phyloP scores from a whole-genome alignment of 2,888 invertebrate genomes.

The Lithophane socia region DNA sequence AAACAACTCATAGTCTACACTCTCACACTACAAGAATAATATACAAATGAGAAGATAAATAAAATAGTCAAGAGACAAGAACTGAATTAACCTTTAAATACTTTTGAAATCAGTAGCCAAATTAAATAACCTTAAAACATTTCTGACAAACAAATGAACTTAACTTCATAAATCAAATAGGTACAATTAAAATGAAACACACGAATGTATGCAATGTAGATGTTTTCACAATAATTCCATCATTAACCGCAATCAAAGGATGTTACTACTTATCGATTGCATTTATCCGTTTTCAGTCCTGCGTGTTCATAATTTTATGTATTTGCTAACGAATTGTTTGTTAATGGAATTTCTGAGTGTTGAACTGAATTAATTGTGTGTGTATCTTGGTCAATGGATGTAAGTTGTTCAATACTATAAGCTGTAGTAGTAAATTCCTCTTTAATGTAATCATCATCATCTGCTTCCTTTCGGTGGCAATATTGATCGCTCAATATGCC shows the following conservation, averaged over 20 bases:
- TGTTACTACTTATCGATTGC: conserved; percentile 58
- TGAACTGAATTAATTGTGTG: neutral
- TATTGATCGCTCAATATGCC: neutral
- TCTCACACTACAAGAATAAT: neutral
- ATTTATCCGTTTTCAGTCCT: conserved; percentile 47
- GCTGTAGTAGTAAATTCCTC: neutral
- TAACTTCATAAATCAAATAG: conserved; percentile 27
- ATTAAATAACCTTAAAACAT: neutral
- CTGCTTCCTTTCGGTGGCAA: neutral
- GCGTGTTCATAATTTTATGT: conserved; percentile 46
- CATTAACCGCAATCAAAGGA: conserved; percentile 49
- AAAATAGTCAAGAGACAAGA: neutral
- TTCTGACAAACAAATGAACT: neutral
- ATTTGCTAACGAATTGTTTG: conserved; percentile 34
- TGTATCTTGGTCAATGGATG: conserved; percentile 12
- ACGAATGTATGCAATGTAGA: conserved; percentile 28
- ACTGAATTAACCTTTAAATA: neutral
- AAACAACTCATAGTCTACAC: neutral
- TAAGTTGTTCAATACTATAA: neutral
- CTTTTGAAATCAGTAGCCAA: neutral
- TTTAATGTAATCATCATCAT: no score
- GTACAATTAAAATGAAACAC: conserved; percentile 33
- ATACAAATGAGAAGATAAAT: no score
- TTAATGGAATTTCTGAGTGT: conserved; percentile 31
- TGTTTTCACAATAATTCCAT: conserved; percentile 52